phyloP scores from a whole-genome alignment of 2,888 invertebrate species.

The Mechanitis messenoides region DNA sequence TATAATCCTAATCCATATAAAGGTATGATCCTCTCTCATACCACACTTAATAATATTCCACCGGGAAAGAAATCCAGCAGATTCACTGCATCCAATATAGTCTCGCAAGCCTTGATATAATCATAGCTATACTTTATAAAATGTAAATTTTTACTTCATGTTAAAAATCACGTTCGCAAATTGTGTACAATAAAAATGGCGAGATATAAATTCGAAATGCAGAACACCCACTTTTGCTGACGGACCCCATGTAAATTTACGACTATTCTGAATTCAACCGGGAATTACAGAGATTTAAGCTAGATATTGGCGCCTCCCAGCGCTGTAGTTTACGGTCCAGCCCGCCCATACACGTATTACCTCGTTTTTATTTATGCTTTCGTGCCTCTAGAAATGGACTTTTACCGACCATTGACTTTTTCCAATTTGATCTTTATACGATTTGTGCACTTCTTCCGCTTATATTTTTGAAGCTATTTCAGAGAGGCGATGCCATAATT shows the following conservation, averaged over 20 bases:
- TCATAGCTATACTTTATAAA: constrained; percentile 49
- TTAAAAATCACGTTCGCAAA: constrained; percentile 65
- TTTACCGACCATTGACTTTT: constrained; percentile 27
- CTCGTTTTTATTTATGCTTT: constrained; percentile 20
- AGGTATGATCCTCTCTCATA: constrained; percentile 11
- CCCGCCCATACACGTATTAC: constrained; percentile 19
- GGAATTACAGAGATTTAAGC: constrained; percentile 65
- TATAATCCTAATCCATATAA: constrained; percentile 9
- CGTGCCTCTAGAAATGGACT: constrained; percentile 25
- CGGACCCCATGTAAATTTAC: constrained; percentile 64
- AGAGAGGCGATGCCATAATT: constrained; percentile 24
- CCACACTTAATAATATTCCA: constrained; percentile 1
- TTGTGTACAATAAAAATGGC: constrained; percentile 59
- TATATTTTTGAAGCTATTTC: constrained; percentile 26
- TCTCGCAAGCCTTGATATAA: constrained; percentile 34
- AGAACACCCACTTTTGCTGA: constrained; percentile 51
- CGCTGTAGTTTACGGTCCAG: constrained; percentile 18
- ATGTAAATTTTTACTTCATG: constrained; percentile 62
- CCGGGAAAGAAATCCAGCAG: constrained; percentile 16
- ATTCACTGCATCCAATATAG: constrained; percentile 31
- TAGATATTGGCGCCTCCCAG: constrained; percentile 43
- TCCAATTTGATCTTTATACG: constrained; percentile 27
- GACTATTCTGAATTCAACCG: constrained; percentile 65
- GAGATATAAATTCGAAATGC: constrained; percentile 57
- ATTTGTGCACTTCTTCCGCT: constrained; percentile 25